Base-by-base conservation (phyloP, 2,113 vertebrate genomes). In the Gnathonemus echidnorhynchus region DNA sequence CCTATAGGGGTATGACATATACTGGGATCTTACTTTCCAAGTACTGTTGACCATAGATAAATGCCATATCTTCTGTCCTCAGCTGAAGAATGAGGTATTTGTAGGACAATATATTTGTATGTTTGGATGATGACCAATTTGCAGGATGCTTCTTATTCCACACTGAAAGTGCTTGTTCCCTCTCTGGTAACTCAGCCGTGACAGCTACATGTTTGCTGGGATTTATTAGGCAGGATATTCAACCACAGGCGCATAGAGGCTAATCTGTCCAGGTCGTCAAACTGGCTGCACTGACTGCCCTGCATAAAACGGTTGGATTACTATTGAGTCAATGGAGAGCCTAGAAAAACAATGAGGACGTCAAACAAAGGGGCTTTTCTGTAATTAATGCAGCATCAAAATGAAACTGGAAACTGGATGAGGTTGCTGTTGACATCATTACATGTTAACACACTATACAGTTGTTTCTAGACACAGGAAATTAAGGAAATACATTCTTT, bases 401-500 rank as follows among this genome's bases (percentile, higher is more conserved):
- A 83, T 83, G 15, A 39, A 42, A 80, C 19, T 42, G 19, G 15
- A 39, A 42, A 15, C 4, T 19, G 6, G 74, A 80, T 7, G 74
- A 80, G 74, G 31, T 77, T 77, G 70, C 70, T 77, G 70, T 39
- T 39, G 70, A 39, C 27, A 77, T 39, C 70, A 39, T 77, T 77
- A 35, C 62, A 70, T 70, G 62, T 31, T 70, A 70, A 70, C n/a
- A 70, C n/a, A 13, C 74, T 42, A 6, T 80, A 80, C 35, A 35
- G 35, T 13, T 80, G 86, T 87, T 31, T 87, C 24, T 48, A 5
- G n/a, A 50, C 56, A 88, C 42, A 86, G 2, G 46, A 50, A 62
- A 8, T 89, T 93, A 93, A 91, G 88, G 91, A 93, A 93, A 93
- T 93, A 93, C 92, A 93, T 91, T 93, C 88, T 93, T 93, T 92